Percentiles rank a stretch among this genome's conserved stretches.
Evolutionary conservation across 30 jellyfish, hydroid and myxozoan species (phyloP).

Genomic region (Phacellophora camtschatica): DNA sequence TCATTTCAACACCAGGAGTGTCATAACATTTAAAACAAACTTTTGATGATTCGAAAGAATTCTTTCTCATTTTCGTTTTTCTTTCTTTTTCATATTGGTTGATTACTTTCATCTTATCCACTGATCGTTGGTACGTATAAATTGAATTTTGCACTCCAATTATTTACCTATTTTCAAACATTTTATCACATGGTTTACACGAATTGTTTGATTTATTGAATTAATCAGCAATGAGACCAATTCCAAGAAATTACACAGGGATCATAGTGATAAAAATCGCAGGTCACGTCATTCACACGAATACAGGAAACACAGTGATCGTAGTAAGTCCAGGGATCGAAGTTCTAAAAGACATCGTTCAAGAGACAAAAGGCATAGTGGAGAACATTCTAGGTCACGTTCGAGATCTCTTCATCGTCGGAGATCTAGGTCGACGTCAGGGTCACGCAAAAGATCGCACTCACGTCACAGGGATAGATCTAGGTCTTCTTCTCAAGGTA

Average conservation of each 20-base stretch:
- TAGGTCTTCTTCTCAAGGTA: slow-evolving; percentile 64
- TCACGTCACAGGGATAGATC: slow-evolving; percentile 65
- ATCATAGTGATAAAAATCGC: background rate
- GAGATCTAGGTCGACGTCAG: slow-evolving; percentile 58
- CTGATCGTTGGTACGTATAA: slow-evolving; percentile 30
- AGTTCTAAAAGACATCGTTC: slow-evolving; percentile 21
- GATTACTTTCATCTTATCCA: background rate
- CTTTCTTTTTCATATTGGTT: slow-evolving; percentile 45
- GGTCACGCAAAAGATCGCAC: slow-evolving; percentile 71
- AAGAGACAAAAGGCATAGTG: slow-evolving; percentile 6
- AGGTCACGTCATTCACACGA: background rate
- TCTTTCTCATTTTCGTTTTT: background rate
- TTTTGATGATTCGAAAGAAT: no score
- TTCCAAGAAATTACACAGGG: background rate
- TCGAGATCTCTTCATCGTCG: slow-evolving; percentile 57
- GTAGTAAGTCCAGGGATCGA: slow-evolving; percentile 29
- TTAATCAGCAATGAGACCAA: background rate
- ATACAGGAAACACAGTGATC: slow-evolving; percentile 17
- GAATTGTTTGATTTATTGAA: no score
- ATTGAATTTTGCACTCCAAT: background rate
- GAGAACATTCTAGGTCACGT: slow-evolving; percentile 34
- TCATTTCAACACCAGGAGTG: no score
- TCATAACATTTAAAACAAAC: no score
- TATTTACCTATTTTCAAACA: background rate
- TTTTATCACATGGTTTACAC: no score